These are phyloP conservation scores for Eilema sororculum DNA, from an alignment of 2,888 invertebrate genomes.

Conservation along the genomic window DNA sequence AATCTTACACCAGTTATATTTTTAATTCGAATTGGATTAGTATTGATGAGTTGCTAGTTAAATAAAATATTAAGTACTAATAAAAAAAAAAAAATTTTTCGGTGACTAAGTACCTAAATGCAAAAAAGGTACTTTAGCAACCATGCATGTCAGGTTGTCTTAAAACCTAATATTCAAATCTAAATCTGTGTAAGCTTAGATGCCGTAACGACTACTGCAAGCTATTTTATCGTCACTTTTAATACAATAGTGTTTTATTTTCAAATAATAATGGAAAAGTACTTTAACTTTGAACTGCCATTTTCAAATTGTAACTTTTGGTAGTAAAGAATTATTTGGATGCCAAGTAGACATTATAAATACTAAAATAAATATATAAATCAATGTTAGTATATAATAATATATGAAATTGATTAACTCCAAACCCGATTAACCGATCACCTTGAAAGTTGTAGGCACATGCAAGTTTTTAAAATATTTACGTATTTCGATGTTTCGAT, in stretches of 20 bases:
- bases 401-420: not conserved
- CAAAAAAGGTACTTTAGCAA: no score
- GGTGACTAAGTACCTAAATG: no score
- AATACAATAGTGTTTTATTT: no score
- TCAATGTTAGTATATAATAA: not conserved
- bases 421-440: not conserved
- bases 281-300: not conserved
- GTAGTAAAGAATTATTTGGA: no score
- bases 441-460: not conserved
- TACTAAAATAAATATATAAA: not conserved
- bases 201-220: no score
- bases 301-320: not conserved
- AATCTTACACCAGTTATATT: not conserved
- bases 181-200: no score
- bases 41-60: no score
- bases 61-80: no score
- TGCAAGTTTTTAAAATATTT: not conserved
- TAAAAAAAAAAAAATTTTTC: no score
- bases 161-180: no score
- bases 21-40: no score
- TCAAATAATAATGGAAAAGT: not conserved
- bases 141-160: no score
- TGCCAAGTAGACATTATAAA: not conserved
- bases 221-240: not conserved
- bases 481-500: not conserved